Percentiles rank a stretch among this genome's conserved stretches.
These are phyloP conservation scores for Melikaiella ostensackeni DNA, from an alignment of 2,888 invertebrate genomes.

Conservation along the genomic window DNA sequence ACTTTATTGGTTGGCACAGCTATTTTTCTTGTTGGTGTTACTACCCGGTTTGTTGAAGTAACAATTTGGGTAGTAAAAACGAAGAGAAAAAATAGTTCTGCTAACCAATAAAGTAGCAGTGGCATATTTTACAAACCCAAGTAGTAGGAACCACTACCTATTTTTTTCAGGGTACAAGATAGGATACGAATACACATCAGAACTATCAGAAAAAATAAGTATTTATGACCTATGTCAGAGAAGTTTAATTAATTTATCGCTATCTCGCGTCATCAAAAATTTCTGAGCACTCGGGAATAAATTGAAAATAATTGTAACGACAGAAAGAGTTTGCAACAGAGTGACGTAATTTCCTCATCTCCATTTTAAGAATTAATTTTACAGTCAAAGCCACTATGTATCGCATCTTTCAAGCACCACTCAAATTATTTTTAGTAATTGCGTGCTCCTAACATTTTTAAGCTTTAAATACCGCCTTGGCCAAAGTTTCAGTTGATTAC, in stretches of 20 bases:
- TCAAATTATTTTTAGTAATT: not conserved
- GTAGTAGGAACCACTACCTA: too few species aligned
- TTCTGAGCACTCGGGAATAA: not conserved
- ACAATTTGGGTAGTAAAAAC: too few species aligned
- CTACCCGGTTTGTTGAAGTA: too few species aligned
- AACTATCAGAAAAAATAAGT: not conserved
- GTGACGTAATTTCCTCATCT: not conserved
- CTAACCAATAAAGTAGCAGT: too few species aligned
- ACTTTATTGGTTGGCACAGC: too few species aligned
- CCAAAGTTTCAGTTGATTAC: not conserved
- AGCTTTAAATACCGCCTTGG: not conserved
- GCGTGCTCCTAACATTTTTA: not conserved
- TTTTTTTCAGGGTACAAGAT: too few species aligned
- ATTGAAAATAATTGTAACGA: constrained; percentile 8
- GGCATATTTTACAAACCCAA: too few species aligned
- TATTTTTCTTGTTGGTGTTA: too few species aligned
- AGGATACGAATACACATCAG: too few species aligned
- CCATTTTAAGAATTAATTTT: not conserved
- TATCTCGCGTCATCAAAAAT: not conserved
- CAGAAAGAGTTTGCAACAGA: not conserved
- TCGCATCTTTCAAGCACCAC: not conserved
- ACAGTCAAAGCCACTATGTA: not conserved
- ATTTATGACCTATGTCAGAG: not conserved
- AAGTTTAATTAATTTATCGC: not conserved
- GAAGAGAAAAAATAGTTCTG: too few species aligned